phyloP scores from a whole-genome alignment of 2,888 invertebrate genomes.

The Frankliniella fusca region DNA sequence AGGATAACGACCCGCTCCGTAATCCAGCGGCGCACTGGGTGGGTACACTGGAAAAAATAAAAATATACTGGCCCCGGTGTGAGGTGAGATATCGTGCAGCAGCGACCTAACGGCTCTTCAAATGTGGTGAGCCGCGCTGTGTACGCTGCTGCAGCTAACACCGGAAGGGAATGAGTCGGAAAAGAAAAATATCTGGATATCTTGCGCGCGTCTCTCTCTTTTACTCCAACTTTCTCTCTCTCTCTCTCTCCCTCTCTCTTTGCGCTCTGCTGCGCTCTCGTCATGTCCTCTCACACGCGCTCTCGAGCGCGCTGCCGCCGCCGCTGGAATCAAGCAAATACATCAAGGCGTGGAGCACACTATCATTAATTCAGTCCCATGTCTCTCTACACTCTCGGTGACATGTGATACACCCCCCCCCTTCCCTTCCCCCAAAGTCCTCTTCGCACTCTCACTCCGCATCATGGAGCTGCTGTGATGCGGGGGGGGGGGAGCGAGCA shows the following conservation, averaged over 20 bases:
- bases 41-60: too few species aligned
- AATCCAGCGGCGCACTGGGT: too few species aligned
- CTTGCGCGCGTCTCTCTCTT: background rate
- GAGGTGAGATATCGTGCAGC: too few species aligned
- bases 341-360: background rate
- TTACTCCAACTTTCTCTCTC: background rate
- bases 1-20: background rate
- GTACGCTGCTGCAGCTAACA: too few species aligned
- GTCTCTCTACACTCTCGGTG: constrained; percentile 18
- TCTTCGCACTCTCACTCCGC: constrained; percentile 27
- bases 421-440: constrained; percentile 30
- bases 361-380: constrained; percentile 20
- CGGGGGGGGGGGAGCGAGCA: background rate
- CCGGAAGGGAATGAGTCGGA: too few species aligned
- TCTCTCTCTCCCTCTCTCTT: background rate
- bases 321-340: background rate
- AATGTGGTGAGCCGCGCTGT: too few species aligned
- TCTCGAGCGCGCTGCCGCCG: background rate
- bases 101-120: too few species aligned
- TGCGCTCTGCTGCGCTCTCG: background rate
- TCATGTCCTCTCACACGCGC: background rate
- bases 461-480: background rate
- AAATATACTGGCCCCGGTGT: too few species aligned
- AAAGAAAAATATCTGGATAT: too few species aligned
- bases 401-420: background rate